Base-by-base conservation (phyloP, 1,140 invertebrate genomes). In the Caerostris darwini region DNA sequence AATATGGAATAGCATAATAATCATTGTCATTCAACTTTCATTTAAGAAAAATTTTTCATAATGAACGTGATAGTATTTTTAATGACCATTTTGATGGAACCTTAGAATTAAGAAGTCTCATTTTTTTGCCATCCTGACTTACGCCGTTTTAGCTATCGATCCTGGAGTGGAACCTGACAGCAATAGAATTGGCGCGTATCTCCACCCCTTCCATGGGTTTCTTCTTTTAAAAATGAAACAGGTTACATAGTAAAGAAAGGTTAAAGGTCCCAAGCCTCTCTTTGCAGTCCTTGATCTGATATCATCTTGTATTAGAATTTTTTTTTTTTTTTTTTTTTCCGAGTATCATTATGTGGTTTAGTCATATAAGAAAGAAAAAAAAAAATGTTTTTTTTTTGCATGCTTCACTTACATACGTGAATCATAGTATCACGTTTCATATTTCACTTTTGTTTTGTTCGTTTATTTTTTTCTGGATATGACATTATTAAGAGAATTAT, bases 201-300 rank as follows among this genome's bases (percentile, higher is more conserved):
- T 77, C 71, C 71, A 77, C 71, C 71, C 71, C 10, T 77, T 77
- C 34, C 71, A 3, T 7, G 19, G 10, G 50, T 77, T 77, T 77
- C 71, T 77, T 77, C 71, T 77, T 77, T 77, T 77, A 50, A 77
- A 34, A 77, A 77, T 77, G 10, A 77, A 77, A 77, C 71, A 77
- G 71, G 71, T 77, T 77, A 77, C 71, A 77, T 77, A 77, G 71
- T 77, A 77, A 77, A 12, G 71, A 77, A 77, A 34, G 71, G 34
- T 77, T 50, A 77, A 77, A 77, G 71, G 69, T 71, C 69, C 50
- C 53, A 12, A 12, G 71, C 34, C 71, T 53, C 71, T 12, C 34
- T 77, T 77, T 12, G 34, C 71, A 77, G 71, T 77, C 50, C 50
- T 71, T 77, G 71, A 77, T 77, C 71, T 77, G 71, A 71, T 71